phyloP scores from a whole-genome alignment of 2,113 vertebrate genomes.

The Agapornis roseicollis region DNA sequence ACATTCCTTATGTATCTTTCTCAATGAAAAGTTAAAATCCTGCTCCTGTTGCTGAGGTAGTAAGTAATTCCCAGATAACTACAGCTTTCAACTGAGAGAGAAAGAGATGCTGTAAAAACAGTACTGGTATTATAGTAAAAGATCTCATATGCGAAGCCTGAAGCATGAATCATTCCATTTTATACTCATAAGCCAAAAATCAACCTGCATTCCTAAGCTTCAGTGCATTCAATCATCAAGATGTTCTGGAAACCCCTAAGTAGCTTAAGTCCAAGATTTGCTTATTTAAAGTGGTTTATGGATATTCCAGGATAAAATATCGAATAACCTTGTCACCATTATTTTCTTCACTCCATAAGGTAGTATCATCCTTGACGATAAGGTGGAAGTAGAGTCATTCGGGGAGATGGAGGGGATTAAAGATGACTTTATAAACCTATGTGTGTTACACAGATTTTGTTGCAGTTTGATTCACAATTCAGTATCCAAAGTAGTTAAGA shows the following conservation, averaged over 20 bases:
- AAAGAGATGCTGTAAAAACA: background rate
- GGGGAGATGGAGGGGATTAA: background rate
- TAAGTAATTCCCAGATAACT: background rate
- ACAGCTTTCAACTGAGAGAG: background rate
- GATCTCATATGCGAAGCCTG: background rate
- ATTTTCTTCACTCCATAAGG: background rate
- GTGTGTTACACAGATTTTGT: background rate
- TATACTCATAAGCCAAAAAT: background rate
- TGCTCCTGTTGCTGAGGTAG: background rate
- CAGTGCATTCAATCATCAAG: background rate
- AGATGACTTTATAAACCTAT: background rate
- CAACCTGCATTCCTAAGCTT: background rate
- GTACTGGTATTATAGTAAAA: background rate
- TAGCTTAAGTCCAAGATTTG: background rate
- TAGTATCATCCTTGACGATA: background rate
- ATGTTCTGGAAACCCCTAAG: background rate
- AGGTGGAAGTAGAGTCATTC: background rate
- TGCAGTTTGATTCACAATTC: background rate
- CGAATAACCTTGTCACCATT: rapidly evolving
- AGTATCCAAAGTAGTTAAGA: background rate
- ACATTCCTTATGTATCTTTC: background rate
- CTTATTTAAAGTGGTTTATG: background rate
- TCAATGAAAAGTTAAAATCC: background rate
- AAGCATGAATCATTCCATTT: background rate
- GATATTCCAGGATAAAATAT: background rate